Conservation (phyloP, 2,113 vertebrate species). For the Pseudorectes ferrugineus region DNA sequence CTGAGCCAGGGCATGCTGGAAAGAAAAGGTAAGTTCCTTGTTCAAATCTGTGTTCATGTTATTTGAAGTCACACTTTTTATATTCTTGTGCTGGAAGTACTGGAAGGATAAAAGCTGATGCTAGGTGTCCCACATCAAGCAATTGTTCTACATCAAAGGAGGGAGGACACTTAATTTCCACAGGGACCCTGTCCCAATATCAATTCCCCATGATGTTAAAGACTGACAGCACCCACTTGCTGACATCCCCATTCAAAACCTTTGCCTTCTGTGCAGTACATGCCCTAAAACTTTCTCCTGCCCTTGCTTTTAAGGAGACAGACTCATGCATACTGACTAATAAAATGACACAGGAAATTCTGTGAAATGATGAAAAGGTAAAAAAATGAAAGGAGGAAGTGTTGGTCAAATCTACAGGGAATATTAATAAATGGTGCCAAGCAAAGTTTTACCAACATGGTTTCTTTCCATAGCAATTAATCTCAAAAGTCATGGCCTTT, state of each 20-base stretch:
- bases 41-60: neutral
- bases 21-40: neutral
- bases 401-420: neutral
- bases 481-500: neutral
- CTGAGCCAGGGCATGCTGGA: neutral
- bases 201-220: neutral
- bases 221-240: neutral
- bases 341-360: neutral
- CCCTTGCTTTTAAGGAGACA: neutral
- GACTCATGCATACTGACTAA: neutral
- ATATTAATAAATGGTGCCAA: neutral
- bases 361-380: neutral
- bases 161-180: neutral
- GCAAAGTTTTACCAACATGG: neutral
- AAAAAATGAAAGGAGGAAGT: neutral
- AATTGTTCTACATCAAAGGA: neutral
- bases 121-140: neutral
- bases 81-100: neutral
- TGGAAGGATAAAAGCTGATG: neutral
- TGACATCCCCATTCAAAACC: neutral
- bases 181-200: fast-evolving
- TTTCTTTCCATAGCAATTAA: neutral
- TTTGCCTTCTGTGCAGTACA: fast-evolving
- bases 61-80: neutral
- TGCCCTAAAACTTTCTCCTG: neutral